Evolutionary conservation across 2,888 invertebrate species (phyloP).

Genomic region (Amblyjoppa fuscipennis): DNA sequence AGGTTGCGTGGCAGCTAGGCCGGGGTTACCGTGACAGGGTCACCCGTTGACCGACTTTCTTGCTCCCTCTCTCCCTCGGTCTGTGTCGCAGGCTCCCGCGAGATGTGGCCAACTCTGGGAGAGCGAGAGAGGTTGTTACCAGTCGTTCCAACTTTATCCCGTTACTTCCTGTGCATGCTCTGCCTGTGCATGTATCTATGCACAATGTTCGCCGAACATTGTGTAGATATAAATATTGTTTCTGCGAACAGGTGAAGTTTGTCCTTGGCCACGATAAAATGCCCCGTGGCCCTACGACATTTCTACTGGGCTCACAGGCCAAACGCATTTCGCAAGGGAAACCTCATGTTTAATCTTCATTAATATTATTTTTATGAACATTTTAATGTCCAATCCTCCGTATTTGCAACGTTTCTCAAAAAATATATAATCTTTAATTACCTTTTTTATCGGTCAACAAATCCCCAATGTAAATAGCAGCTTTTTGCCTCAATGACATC

Average conservation of each 20-base stretch:
- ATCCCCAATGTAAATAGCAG: too few relatives aligned
- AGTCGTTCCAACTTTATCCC: constrained; percentile 40
- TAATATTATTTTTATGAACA: too few relatives aligned
- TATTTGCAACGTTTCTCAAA: too few relatives aligned
- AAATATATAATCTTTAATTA: too few relatives aligned
- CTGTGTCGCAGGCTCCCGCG: constrained; percentile 2
- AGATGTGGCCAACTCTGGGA: constrained; percentile 48
- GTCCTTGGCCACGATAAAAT: constrained; percentile 34
- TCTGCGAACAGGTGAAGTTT: too few relatives aligned
- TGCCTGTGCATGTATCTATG: not conserved
- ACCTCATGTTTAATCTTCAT: too few relatives aligned
- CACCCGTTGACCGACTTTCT: constrained; percentile 81
- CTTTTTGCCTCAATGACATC: too few relatives aligned
- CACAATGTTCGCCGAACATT: not conserved
- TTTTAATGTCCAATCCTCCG: too few relatives aligned
- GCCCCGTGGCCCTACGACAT: not conserved
- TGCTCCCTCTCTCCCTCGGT: constrained; percentile 31
- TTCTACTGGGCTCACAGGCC: not conserved
- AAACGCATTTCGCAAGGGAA: not conserved
- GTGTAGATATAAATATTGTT: constrained; percentile 22
- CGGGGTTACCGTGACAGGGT: constrained; percentile 78
- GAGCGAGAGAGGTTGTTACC: constrained; percentile 13
- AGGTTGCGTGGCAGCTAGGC: constrained; percentile 59
- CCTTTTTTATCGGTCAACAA: too few relatives aligned
- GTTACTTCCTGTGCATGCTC: constrained; percentile 40